phyloP scores from a whole-genome alignment of 2,888 invertebrate genomes.

The Eupithecia subfuscata region DNA sequence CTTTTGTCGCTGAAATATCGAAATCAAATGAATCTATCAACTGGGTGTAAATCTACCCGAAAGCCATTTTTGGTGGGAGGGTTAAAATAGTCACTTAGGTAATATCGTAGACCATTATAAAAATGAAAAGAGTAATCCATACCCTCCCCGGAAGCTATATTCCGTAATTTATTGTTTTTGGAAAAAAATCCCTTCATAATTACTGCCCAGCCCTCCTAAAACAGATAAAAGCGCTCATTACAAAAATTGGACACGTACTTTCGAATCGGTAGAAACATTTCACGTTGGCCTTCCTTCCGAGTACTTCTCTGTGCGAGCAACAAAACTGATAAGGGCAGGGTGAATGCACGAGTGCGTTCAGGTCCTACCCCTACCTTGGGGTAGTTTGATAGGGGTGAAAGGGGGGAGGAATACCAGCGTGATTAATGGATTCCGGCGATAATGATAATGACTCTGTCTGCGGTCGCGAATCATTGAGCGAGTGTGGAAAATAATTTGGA shows the following conservation, averaged over 20 bases:
- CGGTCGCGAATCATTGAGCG: conserved; percentile 59
- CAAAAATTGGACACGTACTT: conserved; percentile 31
- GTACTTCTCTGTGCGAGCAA: conserved; percentile 70
- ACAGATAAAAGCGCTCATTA: conserved; percentile 23
- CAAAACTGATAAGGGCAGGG: conserved; percentile 81
- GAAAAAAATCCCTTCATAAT: conserved; percentile 14
- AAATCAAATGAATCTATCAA: background rate
- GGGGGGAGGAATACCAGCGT: conserved; percentile 72
- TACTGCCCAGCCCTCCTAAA: conserved; percentile 5
- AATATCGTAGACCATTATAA: background rate
- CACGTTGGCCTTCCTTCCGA: conserved; percentile 63
- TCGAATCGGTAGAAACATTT: conserved; percentile 25
- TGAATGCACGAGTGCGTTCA: conserved; percentile 81
- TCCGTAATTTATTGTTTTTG: conserved; percentile 23
- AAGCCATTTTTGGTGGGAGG: background rate
- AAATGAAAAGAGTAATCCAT: conserved; percentile 7
- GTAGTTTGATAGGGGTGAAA: conserved; percentile 49
- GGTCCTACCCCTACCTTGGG: conserved; percentile 60
- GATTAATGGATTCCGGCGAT: conserved; percentile 81
- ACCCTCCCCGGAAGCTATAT: conserved; percentile 17
- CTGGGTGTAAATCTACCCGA: background rate
- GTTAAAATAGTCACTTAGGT: background rate
- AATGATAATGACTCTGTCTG: conserved; percentile 80
- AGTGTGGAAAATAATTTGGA: conserved; percentile 24
- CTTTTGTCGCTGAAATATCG: background rate